Evolutionary conservation across 2,113 vertebrate genomes (phyloP).

Genomic region (Dipodomys spectabilis): DNA sequence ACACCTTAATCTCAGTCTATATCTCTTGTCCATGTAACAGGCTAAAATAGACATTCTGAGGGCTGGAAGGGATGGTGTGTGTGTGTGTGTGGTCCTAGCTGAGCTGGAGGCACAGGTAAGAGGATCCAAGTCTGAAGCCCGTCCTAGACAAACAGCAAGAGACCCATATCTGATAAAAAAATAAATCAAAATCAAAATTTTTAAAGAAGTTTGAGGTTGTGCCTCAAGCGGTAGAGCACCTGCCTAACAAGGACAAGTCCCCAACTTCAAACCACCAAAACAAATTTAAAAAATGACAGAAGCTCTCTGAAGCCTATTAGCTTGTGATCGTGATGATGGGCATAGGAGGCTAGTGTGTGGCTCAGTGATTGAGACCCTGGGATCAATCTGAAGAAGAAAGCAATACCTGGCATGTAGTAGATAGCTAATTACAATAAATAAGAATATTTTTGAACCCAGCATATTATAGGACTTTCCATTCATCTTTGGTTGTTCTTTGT

Average conservation of each 20-base stretch:
- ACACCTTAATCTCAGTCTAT: neutral
- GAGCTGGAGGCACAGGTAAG: no score
- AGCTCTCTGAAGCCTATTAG: neutral
- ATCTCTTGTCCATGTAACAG: neutral
- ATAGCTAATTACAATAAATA: slow-evolving; percentile 42
- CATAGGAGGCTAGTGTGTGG: neutral
- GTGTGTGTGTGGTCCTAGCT: no score
- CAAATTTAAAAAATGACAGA: neutral
- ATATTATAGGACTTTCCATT: slow-evolving; percentile 28
- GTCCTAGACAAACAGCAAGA: no score
- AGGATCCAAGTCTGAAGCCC: no score
- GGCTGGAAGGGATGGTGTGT: no score
- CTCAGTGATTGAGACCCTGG: neutral
- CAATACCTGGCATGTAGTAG: neutral
- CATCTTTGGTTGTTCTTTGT: slow-evolving; percentile 27
- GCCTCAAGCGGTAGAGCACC: no score
- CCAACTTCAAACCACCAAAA: no score
- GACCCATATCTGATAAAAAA: no score
- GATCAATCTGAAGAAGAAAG: neutral
- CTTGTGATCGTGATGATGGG: neutral
- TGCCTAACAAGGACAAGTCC: no score
- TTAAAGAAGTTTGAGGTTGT: no score
- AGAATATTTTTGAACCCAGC: neutral
- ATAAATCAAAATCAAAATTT: no score
- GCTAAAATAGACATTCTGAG: neutral